phyloP scores from a whole-genome alignment of 2,797 vertebrate species.

The Cuculus canorus region DNA sequence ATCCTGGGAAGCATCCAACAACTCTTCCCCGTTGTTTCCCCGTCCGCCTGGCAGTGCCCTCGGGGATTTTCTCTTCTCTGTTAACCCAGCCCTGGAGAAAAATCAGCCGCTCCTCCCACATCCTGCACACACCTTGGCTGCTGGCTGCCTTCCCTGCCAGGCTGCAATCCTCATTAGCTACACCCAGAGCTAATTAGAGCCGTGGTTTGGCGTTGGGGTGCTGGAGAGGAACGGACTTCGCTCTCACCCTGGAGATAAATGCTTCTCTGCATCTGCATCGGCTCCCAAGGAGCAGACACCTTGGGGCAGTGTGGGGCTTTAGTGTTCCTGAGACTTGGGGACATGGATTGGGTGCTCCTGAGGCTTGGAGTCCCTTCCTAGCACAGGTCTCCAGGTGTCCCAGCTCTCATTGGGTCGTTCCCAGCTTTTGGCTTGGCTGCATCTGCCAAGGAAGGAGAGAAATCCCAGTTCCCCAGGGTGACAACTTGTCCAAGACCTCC shows the following conservation, averaged over 20 bases:
- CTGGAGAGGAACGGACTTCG: not conserved
- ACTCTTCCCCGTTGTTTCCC: fast-evolving
- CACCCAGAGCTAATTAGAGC: not conserved
- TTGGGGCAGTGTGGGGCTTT: fast-evolving
- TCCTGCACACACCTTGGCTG: not conserved
- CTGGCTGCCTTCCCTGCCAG: not conserved
- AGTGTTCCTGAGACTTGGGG: fast-evolving
- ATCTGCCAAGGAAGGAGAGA: not conserved
- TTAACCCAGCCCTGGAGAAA: not conserved
- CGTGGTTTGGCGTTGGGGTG: not conserved
- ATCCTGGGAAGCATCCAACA: fast-evolving
- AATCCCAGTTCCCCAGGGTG: fast-evolving
- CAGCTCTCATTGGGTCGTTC: not conserved
- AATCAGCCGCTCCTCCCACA: fast-evolving
- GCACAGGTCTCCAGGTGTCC: fast-evolving
- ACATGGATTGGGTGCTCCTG: fast-evolving
- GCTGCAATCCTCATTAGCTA: not conserved
- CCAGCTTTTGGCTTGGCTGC: not conserved
- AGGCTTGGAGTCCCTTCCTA: not conserved
- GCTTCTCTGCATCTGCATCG: fast-evolving
- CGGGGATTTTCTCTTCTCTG: not conserved
- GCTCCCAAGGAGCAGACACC: not conserved
- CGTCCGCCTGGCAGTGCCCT: fast-evolving
- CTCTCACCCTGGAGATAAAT: not conserved
- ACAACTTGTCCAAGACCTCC: not conserved